Conservation (phyloP, 2,113 vertebrate genomes). For the Erinaceus europaeus region DNA sequence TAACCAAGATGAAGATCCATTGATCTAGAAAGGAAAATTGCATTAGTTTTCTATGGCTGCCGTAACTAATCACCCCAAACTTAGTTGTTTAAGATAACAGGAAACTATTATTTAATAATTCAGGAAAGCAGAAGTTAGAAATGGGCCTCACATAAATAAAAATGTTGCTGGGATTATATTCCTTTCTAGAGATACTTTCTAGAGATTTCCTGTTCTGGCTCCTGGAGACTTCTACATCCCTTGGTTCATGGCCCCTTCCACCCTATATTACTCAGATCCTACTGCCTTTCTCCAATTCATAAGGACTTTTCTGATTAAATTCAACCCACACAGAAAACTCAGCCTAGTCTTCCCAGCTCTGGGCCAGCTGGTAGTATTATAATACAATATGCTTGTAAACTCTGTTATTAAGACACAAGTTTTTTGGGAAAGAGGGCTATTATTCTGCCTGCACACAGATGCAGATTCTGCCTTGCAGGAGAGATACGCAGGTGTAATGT, state of each 20-base stretch:
- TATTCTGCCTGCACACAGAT: background rate
- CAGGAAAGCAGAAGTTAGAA: background rate
- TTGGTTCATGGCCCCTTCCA: background rate
- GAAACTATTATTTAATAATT: background rate
- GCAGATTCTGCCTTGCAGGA: background rate
- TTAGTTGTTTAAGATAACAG: background rate
- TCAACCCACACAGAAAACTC: background rate
- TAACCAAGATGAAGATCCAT: background rate
- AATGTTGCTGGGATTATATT: accelerated
- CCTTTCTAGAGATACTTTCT: background rate
- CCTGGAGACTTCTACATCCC: background rate
- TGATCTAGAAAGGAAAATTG: background rate
- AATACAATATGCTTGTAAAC: background rate
- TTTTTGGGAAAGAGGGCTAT: background rate
- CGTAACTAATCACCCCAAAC: background rate
- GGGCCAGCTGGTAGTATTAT: background rate
- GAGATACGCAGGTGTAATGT: background rate
- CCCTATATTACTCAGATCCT: background rate
- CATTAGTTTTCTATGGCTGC: background rate
- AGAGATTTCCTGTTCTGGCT: background rate
- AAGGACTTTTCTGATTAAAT: background rate
- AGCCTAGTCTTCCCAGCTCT: background rate
- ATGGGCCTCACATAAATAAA: background rate
- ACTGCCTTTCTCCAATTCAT: background rate
- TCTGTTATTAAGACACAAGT: background rate